Conservation (phyloP, 2,797 vertebrate species). For the Hephaestus fuliginosus region DNA sequence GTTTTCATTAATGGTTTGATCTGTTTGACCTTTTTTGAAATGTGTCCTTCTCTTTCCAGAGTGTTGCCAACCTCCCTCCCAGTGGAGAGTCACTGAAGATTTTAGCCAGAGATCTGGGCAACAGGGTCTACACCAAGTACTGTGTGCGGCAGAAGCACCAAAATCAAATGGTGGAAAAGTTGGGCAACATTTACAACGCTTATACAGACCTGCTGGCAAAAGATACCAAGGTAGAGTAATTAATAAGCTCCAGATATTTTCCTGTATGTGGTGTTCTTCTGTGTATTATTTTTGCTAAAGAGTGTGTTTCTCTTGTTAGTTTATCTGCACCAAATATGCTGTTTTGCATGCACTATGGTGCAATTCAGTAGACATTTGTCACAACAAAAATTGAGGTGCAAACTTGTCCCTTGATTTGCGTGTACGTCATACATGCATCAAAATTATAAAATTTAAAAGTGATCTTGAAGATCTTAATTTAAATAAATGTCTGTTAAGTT, state of each 20-base stretch:
- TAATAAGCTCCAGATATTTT: neutral
- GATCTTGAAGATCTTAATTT: too few species aligned
- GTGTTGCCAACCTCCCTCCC: slow-evolving; percentile 84
- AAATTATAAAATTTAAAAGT: neutral
- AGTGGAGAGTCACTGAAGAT: slow-evolving; percentile 89
- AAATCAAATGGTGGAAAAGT: slow-evolving; percentile 83
- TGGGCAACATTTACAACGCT: slow-evolving; percentile 83
- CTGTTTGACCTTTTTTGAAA: slow-evolving; percentile 17
- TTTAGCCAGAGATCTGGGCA: slow-evolving; percentile 88
- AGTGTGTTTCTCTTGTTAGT: neutral
- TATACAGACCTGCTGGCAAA: slow-evolving; percentile 90
- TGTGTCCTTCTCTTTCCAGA: slow-evolving; percentile 75
- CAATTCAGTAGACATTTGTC: neutral
- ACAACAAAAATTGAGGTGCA: neutral
- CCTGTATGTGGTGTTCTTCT: neutral
- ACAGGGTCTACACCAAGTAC: slow-evolving; percentile 86
- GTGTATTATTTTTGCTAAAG: neutral
- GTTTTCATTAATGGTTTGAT: neutral
- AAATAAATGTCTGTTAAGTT: too few species aligned
- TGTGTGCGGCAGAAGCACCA: slow-evolving; percentile 82
- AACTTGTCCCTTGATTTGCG: neutral
- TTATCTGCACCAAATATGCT: neutral
- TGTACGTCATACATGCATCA: neutral
- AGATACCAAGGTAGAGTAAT: slow-evolving; percentile 86
- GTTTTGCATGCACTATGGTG: neutral